A percentile compares a stretch with the other conserved stretches of the same genome.
Evolutionary conservation across 2,888 invertebrate genomes (phyloP).

Genomic region (Heteromurus nitidus): DNA sequence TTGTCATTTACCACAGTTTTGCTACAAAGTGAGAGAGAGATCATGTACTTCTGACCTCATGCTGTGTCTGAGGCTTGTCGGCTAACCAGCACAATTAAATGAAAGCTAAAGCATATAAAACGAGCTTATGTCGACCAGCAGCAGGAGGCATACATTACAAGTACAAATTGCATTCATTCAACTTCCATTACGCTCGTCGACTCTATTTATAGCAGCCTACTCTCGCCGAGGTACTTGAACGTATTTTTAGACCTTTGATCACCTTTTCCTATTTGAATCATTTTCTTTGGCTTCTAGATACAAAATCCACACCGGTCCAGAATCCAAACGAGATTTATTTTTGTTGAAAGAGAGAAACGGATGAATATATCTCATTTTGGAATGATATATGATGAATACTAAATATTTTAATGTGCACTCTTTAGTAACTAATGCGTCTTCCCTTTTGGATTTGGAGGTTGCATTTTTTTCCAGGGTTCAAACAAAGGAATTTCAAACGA

Average conservation of each 20-base stretch:
- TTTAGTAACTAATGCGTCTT: too few species aligned
- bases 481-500: conserved; percentile 47
- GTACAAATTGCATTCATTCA: not conserved
- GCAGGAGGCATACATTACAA: not conserved
- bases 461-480: not conserved
- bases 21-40: too few species aligned
- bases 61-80: conserved; percentile 49
- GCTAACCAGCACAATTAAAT: conserved; percentile 51
- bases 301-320: too few species aligned
- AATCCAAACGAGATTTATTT: conserved; percentile 13
- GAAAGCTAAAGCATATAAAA: conserved; percentile 9
- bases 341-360: too few species aligned
- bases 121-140: conserved; percentile 14
- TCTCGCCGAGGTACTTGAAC: too few species aligned
- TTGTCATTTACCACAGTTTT: too few species aligned
- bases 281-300: not conserved
- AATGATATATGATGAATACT: too few species aligned
- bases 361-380: conserved; percentile 2
- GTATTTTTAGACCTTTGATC: too few species aligned
- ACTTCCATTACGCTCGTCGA: not conserved
- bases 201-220: not conserved
- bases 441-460: too few species aligned
- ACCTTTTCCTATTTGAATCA: too few species aligned
- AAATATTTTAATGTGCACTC: too few species aligned
- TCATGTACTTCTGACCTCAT: conserved; percentile 24